phyloP scores from a whole-genome alignment of 2,888 invertebrate genomes.

The Bombylius discolor region DNA sequence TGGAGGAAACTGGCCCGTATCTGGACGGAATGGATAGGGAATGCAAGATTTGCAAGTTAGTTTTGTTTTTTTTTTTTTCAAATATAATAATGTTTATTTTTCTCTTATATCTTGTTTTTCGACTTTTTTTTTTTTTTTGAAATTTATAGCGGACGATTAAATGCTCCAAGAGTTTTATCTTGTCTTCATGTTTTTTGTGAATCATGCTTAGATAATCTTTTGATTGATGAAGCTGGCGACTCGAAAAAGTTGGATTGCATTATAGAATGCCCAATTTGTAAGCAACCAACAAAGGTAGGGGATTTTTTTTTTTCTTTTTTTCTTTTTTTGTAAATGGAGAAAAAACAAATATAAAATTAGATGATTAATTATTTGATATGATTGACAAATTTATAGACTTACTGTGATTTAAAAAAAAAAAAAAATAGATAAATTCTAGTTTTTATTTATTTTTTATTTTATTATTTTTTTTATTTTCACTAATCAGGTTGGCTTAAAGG shows the following conservation, averaged over 20 bases:
- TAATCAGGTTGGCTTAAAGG: slow-evolving; percentile 54
- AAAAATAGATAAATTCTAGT: background rate
- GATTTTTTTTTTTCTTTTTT: background rate
- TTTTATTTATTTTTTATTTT: background rate
- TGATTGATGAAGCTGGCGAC: slow-evolving; percentile 59
- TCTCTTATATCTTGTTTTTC: background rate
- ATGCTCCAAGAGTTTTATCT: slow-evolving; percentile 73
- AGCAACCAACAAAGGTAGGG: slow-evolving; percentile 67
- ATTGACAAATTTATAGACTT: background rate
- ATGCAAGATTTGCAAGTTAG: slow-evolving; percentile 54
- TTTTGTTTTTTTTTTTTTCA: slow-evolving; percentile 11
- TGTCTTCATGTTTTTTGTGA: slow-evolving; percentile 95
- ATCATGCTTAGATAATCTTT: slow-evolving; percentile 71
- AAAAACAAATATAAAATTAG: no score
- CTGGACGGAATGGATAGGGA: slow-evolving; percentile 42
- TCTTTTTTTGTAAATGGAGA: background rate
- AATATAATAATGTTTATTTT: no score
- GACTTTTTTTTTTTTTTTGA: background rate
- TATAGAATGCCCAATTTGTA: slow-evolving; percentile 68
- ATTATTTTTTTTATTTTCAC: background rate
- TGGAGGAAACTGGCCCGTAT: slow-evolving; percentile 33
- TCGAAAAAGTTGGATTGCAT: slow-evolving; percentile 48
- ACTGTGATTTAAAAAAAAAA: background rate
- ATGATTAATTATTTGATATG: background rate
- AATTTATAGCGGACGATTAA: slow-evolving; percentile 53